These are phyloP conservation scores for Hydroisotoma schaefferi DNA, from an alignment of 2,888 invertebrate genomes.

Conservation along the genomic window DNA sequence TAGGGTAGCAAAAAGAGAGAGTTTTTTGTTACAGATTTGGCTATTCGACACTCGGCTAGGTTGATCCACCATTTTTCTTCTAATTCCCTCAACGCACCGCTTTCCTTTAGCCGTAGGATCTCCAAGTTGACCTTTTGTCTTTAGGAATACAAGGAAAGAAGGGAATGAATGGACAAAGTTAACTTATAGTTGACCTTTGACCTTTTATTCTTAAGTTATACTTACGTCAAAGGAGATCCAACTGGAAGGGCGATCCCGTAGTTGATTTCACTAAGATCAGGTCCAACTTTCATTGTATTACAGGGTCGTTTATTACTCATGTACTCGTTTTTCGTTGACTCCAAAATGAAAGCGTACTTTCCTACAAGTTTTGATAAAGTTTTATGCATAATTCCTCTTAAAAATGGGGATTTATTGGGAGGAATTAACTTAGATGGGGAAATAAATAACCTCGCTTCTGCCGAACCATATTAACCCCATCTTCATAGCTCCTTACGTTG, in stretches of 20 bases:
- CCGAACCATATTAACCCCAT: slow-evolving; percentile 73
- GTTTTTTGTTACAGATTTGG: neutral
- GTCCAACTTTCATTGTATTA: slow-evolving; percentile 88
- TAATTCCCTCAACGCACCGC: slow-evolving; percentile 24
- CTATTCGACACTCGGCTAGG: slow-evolving; percentile 2
- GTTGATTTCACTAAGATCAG: slow-evolving; percentile 79
- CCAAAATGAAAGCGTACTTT: slow-evolving; percentile 70
- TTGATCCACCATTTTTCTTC: slow-evolving; percentile 35
- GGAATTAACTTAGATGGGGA: slow-evolving; percentile 7
- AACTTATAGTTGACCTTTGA: neutral
- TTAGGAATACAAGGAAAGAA: slow-evolving; percentile 7
- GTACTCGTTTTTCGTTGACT: slow-evolving; percentile 68
- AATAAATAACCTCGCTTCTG: slow-evolving; percentile 63
- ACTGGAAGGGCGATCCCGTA: slow-evolving; percentile 92
- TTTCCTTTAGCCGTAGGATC: slow-evolving; percentile 32
- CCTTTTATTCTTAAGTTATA: slow-evolving; percentile 9
- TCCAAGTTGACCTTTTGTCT: slow-evolving; percentile 35
- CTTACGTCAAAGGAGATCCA: slow-evolving; percentile 83
- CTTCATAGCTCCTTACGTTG: slow-evolving; percentile 73
- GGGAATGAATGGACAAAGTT: neutral
- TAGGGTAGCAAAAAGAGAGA: neutral
- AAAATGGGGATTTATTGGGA: neutral
- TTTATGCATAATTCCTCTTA: neutral
- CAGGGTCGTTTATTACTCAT: slow-evolving; percentile 84
- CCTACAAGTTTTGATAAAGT: slow-evolving; percentile 14